Evolutionary conservation across 1,140 invertebrate species (phyloP).

Genomic region (Drosophila kurseongensis): DNA sequence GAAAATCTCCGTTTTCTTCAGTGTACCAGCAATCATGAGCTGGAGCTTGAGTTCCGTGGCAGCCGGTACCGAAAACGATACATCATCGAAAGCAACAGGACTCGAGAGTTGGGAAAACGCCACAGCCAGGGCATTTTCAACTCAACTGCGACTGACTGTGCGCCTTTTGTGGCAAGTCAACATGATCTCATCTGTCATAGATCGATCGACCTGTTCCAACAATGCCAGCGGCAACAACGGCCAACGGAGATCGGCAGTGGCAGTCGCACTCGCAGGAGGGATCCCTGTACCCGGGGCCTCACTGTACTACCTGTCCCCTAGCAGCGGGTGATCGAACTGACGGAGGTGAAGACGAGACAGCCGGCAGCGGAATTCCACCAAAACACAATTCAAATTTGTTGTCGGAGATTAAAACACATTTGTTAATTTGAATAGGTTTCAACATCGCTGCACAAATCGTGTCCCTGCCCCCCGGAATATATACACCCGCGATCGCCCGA

Average conservation of each 20-base stretch:
- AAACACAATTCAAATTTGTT: conserved; percentile 79
- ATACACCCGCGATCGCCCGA: neutral
- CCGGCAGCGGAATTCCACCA: conserved; percentile 51
- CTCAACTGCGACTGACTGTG: conserved; percentile 36
- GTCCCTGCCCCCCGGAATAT: conserved; percentile 12
- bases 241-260: conserved; percentile 28
- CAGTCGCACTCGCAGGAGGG: conserved; percentile 57
- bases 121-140: conserved; percentile 22
- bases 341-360: conserved; percentile 1
- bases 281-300: conserved; percentile 25
- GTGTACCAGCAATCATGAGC: conserved; percentile 8
- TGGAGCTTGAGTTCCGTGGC: conserved; percentile 35
- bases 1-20: neutral
- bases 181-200: conserved; percentile 83
- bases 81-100: conserved; percentile 79
- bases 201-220: conserved; percentile 81
- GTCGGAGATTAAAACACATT: conserved; percentile 81
- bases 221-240: conserved; percentile 48
- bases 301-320: conserved; percentile 50
- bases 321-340: conserved; percentile 61
- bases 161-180: conserved; percentile 77
- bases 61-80: conserved; percentile 65
- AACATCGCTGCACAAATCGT: conserved; percentile 67
- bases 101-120: conserved; percentile 57
- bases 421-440: conserved; percentile 82